Percentiles rank a stretch among this genome's conserved stretches.
Evolutionary conservation across 1,140 invertebrate genomes (phyloP).

Genomic region (Rhopalosiphum maidis): DNA sequence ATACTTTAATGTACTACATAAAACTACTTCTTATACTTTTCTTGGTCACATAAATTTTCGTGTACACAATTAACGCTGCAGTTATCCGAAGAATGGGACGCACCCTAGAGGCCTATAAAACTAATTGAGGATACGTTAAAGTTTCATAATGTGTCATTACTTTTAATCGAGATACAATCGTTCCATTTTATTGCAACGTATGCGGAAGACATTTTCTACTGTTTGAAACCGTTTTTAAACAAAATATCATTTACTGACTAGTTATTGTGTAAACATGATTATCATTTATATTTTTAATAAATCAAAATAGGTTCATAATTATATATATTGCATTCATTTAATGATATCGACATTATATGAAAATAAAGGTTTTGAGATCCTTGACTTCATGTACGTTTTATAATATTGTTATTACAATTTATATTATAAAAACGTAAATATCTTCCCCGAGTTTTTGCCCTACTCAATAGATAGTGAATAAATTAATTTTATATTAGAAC

Average conservation of each 20-base stretch:
- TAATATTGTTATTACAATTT: too few relatives aligned
- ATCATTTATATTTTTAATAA: not conserved
- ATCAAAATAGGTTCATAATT: not conserved
- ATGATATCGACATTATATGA: too few relatives aligned
- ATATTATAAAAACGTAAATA: too few relatives aligned
- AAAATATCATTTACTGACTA: not conserved
- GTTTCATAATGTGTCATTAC: conserved; percentile 28
- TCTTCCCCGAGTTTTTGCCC: too few relatives aligned
- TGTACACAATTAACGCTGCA: not conserved
- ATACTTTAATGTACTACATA: not conserved
- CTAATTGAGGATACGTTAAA: conserved; percentile 35
- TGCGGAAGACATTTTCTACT: not conserved
- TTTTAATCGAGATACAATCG: not conserved
- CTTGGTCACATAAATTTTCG: not conserved
- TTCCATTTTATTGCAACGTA: not conserved
- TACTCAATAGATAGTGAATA: too few relatives aligned
- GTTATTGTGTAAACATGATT: too few relatives aligned
- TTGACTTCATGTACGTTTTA: too few relatives aligned
- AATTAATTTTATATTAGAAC: too few relatives aligned
- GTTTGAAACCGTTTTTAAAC: not conserved
- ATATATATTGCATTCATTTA: too few relatives aligned
- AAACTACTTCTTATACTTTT: not conserved
- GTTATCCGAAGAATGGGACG: not conserved
- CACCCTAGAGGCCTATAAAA: conserved; percentile 22
- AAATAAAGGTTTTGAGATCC: too few relatives aligned